These are phyloP conservation scores for Phyllostomus discolor DNA, from an alignment of 2,113 vertebrate genomes.

Conservation along the genomic window DNA sequence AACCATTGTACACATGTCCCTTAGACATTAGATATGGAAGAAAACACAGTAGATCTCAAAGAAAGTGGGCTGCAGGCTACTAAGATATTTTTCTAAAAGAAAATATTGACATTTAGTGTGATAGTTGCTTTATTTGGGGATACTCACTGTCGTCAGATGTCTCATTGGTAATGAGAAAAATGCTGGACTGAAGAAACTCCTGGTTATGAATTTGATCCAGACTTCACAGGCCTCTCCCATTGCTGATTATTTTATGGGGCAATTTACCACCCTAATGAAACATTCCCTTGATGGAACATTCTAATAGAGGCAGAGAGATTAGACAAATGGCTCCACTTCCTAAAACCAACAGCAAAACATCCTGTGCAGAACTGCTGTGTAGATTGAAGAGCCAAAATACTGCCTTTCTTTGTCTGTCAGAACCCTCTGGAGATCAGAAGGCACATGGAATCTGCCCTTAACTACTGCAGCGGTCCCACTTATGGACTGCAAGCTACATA, in stretches of 20 bases:
- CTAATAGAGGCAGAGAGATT: background rate
- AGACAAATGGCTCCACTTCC: background rate
- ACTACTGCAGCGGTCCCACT: background rate
- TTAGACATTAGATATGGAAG: background rate
- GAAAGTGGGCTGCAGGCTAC: background rate
- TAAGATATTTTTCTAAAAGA: background rate
- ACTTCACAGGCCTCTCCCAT: background rate
- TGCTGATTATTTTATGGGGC: background rate
- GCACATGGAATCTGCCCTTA: background rate
- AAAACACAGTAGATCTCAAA: background rate
- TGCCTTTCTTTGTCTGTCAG: background rate
- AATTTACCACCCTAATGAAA: background rate
- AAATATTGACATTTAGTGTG: background rate
- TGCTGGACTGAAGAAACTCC: background rate
- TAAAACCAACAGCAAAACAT: slow-evolving; percentile 6
- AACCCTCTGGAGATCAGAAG: background rate
- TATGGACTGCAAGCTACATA: background rate
- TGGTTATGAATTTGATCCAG: background rate
- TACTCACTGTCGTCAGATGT: background rate
- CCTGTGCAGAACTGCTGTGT: background rate
- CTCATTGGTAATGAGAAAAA: background rate
- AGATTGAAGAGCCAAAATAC: background rate
- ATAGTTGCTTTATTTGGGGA: background rate
- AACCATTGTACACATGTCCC: background rate
- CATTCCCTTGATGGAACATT: background rate